Evolutionary conservation across 2,888 invertebrate species (phyloP).

Genomic region (Callyntrura guangdongensis): DNA sequence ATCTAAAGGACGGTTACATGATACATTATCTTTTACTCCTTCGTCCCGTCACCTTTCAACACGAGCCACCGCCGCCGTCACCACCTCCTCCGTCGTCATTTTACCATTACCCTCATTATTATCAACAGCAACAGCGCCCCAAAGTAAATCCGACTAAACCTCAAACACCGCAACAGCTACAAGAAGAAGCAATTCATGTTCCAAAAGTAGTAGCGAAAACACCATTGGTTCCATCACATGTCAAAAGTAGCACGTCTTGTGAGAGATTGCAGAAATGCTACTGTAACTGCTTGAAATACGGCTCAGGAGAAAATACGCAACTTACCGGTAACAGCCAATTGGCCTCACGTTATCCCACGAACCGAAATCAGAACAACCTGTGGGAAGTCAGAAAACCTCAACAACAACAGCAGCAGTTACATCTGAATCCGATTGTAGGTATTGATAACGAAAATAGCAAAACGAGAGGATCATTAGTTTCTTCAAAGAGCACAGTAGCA

Average conservation of each 20-base stretch:
- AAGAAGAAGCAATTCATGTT: not conserved
- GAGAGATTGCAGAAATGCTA: constrained; percentile 32
- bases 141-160: constrained; percentile 44
- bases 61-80: constrained; percentile 66
- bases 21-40: constrained; percentile 82
- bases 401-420: constrained; percentile 7
- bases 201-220: not conserved
- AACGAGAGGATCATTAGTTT: constrained; percentile 27
- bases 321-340: constrained; percentile 8
- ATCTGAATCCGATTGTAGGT: not conserved
- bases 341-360: not conserved
- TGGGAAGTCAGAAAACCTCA: constrained; percentile 37
- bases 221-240: not conserved
- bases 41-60: constrained; percentile 79
- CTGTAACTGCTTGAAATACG: constrained; percentile 66
- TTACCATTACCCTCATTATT: constrained; percentile 34
- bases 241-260: constrained; percentile 28
- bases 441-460: constrained; percentile 41
- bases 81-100: constrained; percentile 58
- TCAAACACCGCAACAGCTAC: constrained; percentile 52
- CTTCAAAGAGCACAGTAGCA: constrained; percentile 1
- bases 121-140: constrained; percentile 42
- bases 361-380: constrained; percentile 56
- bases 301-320: constrained; percentile 39
- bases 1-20: constrained; percentile 75